Evolutionary conservation across 1,140 invertebrate species (phyloP).

Genomic region (Cherax quadricarinatus): DNA sequence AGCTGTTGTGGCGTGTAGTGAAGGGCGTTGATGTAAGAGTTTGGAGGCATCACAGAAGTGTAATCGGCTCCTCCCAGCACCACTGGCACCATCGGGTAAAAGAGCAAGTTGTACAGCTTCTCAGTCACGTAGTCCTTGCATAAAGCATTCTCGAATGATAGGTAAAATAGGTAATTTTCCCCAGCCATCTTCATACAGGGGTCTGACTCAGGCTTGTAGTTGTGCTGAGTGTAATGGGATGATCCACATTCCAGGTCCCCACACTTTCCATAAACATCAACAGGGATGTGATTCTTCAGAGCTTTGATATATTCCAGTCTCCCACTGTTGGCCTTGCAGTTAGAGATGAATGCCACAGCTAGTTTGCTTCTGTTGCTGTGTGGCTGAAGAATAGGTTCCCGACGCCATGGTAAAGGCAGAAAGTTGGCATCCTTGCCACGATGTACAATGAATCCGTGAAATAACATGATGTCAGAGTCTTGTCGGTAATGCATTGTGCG

Average conservation of each 20-base stretch:
- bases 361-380: conserved; percentile 86
- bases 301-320: conserved; percentile 91
- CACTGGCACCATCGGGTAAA: conserved; percentile 70
- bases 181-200: conserved; percentile 72
- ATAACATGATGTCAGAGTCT: conserved; percentile 79
- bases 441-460: conserved; percentile 75
- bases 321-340: conserved; percentile 92
- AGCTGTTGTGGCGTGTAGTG: conserved; percentile 49
- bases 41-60: conserved; percentile 28
- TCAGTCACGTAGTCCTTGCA: conserved; percentile 78
- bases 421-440: conserved; percentile 11
- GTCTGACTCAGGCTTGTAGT: conserved; percentile 54
- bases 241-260: conserved; percentile 85
- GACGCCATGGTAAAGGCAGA: conserved; percentile 32
- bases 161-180: conserved; percentile 75
- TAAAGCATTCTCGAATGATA: conserved; percentile 78
- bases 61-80: conserved; percentile 56
- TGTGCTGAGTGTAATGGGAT: background rate
- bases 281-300: conserved; percentile 88
- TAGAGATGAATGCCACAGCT: conserved; percentile 98
- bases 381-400: conserved; percentile 27
- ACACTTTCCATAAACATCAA: conserved; percentile 96
- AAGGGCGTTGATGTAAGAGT: conserved; percentile 57
- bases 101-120: conserved; percentile 76
- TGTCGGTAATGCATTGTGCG: conserved; percentile 81